These are phyloP conservation scores for Leptinotarsa rubiginosa DNA, from an alignment of 2,888 invertebrate genomes.

Conservation along the genomic window DNA sequence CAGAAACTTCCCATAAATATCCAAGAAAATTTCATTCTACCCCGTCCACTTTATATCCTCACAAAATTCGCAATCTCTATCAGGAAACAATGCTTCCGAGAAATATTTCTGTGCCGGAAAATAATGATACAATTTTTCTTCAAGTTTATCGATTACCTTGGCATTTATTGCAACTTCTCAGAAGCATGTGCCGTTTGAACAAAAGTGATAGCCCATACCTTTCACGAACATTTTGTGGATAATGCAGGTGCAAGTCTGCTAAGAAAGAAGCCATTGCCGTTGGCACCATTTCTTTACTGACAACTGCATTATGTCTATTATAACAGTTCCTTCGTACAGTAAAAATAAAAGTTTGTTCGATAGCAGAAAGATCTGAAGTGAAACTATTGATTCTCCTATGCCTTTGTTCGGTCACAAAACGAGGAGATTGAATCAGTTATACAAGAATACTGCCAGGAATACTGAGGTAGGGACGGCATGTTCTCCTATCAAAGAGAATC, in stretches of 20 bases:
- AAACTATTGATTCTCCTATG: slow-evolving; percentile 13
- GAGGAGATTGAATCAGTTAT: slow-evolving; percentile 17
- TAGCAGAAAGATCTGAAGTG: slow-evolving; percentile 14
- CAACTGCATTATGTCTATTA: slow-evolving; percentile 19
- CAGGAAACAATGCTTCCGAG: slow-evolving; percentile 4
- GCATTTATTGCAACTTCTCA: slow-evolving; percentile 13
- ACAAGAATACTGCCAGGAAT: slow-evolving; percentile 18
- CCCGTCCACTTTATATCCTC: not conserved
- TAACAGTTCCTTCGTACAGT: slow-evolving; percentile 11
- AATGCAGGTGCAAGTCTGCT: slow-evolving; percentile 15
- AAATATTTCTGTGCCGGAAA: slow-evolving; percentile 16
- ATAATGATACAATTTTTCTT: slow-evolving; percentile 15
- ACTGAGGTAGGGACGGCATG: slow-evolving; percentile 13
- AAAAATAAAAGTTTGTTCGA: slow-evolving; percentile 19
- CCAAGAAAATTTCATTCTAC: not conserved
- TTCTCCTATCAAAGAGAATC: slow-evolving; percentile 10
- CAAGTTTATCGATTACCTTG: slow-evolving; percentile 16
- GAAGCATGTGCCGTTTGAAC: slow-evolving; percentile 12
- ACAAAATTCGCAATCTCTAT: slow-evolving; percentile 9
- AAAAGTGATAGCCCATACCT: slow-evolving; percentile 20
- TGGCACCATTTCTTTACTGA: slow-evolving; percentile 12
- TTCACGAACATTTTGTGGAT: slow-evolving; percentile 12
- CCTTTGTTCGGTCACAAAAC: slow-evolving; percentile 9
- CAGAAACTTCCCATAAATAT: not conserved
- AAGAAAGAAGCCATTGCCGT: slow-evolving; percentile 7